Evolutionary conservation across 2,113 vertebrate species (phyloP).

Genomic region (Lethenteron reissneri): DNA sequence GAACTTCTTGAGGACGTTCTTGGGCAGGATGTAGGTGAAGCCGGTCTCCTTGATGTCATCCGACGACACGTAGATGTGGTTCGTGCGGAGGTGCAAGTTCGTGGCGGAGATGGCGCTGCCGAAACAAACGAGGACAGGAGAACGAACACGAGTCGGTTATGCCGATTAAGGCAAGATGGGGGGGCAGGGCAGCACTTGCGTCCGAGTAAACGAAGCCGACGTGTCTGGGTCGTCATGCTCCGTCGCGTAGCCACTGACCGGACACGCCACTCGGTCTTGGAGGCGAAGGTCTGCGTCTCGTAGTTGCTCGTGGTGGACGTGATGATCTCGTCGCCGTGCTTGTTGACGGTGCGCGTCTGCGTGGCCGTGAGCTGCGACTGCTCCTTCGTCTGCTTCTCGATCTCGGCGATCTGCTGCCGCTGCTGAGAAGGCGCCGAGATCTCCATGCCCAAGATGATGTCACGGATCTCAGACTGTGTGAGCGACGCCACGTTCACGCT

Average conservation of each 20-base stretch:
- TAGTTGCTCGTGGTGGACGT: conserved; percentile 98
- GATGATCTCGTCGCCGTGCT: conserved; percentile 96
- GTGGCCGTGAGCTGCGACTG: conserved; percentile 93
- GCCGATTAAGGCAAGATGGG: no score
- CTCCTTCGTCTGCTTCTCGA: conserved; percentile 97
- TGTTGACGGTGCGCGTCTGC: conserved; percentile 91
- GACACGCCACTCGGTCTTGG: conserved; percentile 95
- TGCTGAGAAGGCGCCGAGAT: conserved; percentile 95
- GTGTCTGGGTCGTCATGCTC: no score
- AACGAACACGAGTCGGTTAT: neutral
- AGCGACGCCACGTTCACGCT: conserved; percentile 92
- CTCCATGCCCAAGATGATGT: conserved; percentile 98
- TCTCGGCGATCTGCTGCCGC: conserved; percentile 96
- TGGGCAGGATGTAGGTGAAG: conserved; percentile 93
- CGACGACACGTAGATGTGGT: conserved; percentile 95
- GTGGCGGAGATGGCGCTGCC: conserved; percentile 86
- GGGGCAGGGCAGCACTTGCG: no score
- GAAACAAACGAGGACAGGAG: neutral
- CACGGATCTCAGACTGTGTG: conserved; percentile 92
- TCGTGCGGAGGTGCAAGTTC: conserved; percentile 83
- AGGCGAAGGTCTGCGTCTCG: conserved; percentile 95
- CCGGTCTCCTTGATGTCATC: conserved; percentile 97
- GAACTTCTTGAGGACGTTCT: conserved; percentile 94
- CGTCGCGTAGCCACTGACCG: conserved; percentile 26
- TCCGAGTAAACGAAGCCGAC: no score